Evolutionary conservation across 2,113 vertebrate genomes (phyloP), one percentile per base, ranked within the genome.

Genomic region (Paradoxurus hermaphroditus): DNA sequence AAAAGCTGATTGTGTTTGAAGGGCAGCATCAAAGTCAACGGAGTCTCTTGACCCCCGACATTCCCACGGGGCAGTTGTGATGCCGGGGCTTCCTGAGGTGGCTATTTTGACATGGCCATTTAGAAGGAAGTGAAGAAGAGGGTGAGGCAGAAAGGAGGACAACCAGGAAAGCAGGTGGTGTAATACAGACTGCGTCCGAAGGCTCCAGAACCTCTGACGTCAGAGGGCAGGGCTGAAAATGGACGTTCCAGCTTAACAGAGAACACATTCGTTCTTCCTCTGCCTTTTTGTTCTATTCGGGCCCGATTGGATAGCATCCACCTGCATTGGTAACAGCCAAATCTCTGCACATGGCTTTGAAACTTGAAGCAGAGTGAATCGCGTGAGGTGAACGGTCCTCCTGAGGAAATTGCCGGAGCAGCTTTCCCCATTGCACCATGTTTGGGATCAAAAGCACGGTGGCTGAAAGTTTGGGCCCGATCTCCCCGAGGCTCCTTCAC

Each of bases 401-500:
- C 72, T 46, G 34, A 59, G 72, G 53, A 91, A 91, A 81, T 67
- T 10, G 16, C 15, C 31, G 41, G 36, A 46, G 46, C 73, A 31
- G 27, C 27, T 16, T 27, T 77, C 46, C 41, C 41, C 73, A 18
- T 31, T 0, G 15, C 27, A 46, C 41, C 73, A 46, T 31, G 27
- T 34, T 83, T 73, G 19, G n/a, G 36, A 39, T 78, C 29, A 36
- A 65, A 79, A 70, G 62, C 29, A 46, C 51, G 1, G 7, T 12
- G 3, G 8, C 31, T 14, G 11, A 4, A 18, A 34, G 2, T 3
- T 44, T 46, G 49, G 86, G 11, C 27, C 9, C 2, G 25, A 1
- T 83, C 91, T 95, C 78, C 44, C 63, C 4, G 11, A 19, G 59
- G 82, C 41, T 75, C 53, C 31, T 36, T 31, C 44, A 23, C 53